These are phyloP conservation scores for Timema cristinae DNA, from an alignment of 2,888 invertebrate species.

Conservation along the genomic window DNA sequence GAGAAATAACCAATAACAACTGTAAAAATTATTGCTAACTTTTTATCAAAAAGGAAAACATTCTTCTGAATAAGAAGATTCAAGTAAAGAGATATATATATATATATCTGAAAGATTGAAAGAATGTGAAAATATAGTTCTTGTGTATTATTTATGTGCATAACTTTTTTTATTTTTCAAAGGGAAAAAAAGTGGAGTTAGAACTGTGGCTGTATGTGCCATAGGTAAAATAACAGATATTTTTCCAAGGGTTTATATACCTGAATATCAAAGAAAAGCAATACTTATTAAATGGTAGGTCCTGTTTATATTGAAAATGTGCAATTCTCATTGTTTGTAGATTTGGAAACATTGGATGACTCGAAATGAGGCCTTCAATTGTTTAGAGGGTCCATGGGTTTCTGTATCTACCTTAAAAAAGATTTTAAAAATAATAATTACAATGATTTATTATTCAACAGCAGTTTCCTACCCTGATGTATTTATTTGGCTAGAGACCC, in stretches of 20 bases:
- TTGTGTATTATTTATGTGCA: constrained; percentile 25
- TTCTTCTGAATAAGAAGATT: too few relatives aligned
- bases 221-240: constrained; percentile 28
- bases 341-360: constrained; percentile 20
- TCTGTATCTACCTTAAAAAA: constrained; percentile 21
- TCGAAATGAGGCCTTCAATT: constrained; percentile 20
- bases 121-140: background rate
- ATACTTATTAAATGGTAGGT: constrained; percentile 31
- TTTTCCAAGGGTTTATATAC: constrained; percentile 34
- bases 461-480: constrained; percentile 29
- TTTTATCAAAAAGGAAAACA: too few relatives aligned
- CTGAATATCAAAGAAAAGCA: constrained; percentile 32
- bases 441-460: constrained; percentile 26
- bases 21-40: background rate
- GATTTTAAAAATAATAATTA: background rate
- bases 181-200: constrained; percentile 21
- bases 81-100: too few relatives aligned
- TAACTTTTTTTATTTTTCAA: constrained; percentile 22
- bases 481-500: constrained; percentile 30
- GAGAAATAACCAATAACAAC: background rate
- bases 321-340: constrained; percentile 29
- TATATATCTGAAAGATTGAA: too few relatives aligned
- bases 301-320: constrained; percentile 30
- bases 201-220: constrained; percentile 23
- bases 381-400: constrained; percentile 21